phyloP scores from a whole-genome alignment of 1,140 invertebrate species.

The Drosophila parabipectinata region DNA sequence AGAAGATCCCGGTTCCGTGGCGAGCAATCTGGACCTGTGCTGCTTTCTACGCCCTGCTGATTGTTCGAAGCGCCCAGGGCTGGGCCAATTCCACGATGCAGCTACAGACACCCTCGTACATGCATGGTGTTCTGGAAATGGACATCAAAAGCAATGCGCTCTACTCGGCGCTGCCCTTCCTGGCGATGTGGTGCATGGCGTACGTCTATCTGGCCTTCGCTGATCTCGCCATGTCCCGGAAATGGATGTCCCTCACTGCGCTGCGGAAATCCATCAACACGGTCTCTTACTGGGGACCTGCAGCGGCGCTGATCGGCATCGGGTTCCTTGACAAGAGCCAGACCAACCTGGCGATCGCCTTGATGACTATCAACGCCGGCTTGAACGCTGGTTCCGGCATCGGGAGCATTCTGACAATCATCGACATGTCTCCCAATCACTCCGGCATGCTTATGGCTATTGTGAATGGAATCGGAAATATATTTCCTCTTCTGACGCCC shows the following conservation, averaged over 20 bases:
- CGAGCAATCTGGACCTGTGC: constrained; percentile 89
- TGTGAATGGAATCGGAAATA: constrained; percentile 89
- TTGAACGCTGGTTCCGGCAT: constrained; percentile 90
- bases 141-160: constrained; percentile 90
- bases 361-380: constrained; percentile 89
- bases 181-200: constrained; percentile 88
- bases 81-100: constrained; percentile 97
- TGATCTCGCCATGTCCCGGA: constrained; percentile 50
- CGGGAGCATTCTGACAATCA: constrained; percentile 88
- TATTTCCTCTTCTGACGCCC: constrained; percentile 89
- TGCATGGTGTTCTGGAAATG: constrained; percentile 89
- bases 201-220: constrained; percentile 85
- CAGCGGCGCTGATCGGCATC: constrained; percentile 86
- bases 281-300: constrained; percentile 86
- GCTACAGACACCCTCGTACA: constrained; percentile 90
- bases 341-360: constrained; percentile 85
- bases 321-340: constrained; percentile 84
- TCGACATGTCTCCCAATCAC: constrained; percentile 91
- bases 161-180: constrained; percentile 91
- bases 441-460: constrained; percentile 88
- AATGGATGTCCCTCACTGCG: constrained; percentile 63
- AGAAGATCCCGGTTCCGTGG: constrained; percentile 88
- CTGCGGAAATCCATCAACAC: constrained; percentile 89
- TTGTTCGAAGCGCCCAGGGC: constrained; percentile 94
- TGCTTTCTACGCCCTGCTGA: constrained; percentile 93